These are phyloP conservation scores for Heterocephalus glaber DNA, from an alignment of 2,113 vertebrate genomes.

Conservation along the genomic window DNA sequence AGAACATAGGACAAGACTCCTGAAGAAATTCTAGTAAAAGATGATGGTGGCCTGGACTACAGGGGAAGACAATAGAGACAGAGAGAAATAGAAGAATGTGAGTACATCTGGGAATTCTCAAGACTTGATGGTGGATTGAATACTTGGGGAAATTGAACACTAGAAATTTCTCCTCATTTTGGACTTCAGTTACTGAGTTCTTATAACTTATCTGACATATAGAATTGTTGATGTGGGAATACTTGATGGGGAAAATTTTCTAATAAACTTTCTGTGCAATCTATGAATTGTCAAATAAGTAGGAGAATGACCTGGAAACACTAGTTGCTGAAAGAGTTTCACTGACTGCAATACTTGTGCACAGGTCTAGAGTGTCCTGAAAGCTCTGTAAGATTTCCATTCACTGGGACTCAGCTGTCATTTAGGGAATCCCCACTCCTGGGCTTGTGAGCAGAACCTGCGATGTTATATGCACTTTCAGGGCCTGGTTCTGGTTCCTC, in stretches of 20 bases:
- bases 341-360: not conserved
- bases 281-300: not conserved
- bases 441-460: not conserved
- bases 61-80: not conserved
- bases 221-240: not conserved
- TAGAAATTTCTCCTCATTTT: conserved; percentile 11
- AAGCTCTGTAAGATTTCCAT: not conserved
- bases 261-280: not conserved
- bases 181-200: not conserved
- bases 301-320: not conserved
- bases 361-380: not conserved
- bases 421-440: not conserved
- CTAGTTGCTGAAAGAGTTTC: not conserved
- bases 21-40: not conserved
- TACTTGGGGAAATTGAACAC: not conserved
- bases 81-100: not conserved
- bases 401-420: not conserved
- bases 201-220: not conserved
- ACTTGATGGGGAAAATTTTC: not conserved
- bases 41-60: not conserved
- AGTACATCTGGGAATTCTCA: not conserved
- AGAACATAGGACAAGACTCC: not conserved
- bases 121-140: not conserved
- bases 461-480: not conserved
- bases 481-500: not conserved